These are phyloP conservation scores for Colius striatus DNA, from an alignment of 2,113 vertebrate species.

Conservation along the genomic window DNA sequence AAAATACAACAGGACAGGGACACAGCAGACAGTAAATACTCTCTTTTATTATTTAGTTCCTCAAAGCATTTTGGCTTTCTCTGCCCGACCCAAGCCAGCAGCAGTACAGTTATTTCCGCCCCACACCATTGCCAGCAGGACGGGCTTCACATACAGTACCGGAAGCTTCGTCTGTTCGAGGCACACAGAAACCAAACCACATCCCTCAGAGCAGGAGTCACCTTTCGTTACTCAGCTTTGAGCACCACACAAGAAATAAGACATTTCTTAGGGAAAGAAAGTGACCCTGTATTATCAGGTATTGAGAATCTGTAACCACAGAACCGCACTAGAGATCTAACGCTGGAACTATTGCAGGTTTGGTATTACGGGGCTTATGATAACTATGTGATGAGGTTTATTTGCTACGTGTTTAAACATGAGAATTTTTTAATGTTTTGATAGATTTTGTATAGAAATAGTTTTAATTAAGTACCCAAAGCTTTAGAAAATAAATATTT, in stretches of 20 bases:
- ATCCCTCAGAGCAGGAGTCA: not conserved
- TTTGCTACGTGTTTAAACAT: not conserved
- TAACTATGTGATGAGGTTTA: not conserved
- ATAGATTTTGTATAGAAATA: conserved; percentile 40
- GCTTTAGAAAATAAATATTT: conserved; percentile 56
- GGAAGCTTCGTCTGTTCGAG: not conserved
- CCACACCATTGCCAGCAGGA: not conserved
- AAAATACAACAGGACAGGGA: not conserved
- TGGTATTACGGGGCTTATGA: not conserved
- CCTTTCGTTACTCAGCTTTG: not conserved
- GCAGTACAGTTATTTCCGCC: not conserved
- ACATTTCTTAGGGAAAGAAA: not conserved
- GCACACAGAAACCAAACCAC: not conserved
- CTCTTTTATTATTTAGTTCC: conserved; percentile 47
- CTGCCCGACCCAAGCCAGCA: not conserved
- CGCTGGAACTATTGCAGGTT: not conserved
- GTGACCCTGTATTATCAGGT: not conserved
- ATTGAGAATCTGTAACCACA: not conserved
- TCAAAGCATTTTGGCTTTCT: conserved; percentile 8
- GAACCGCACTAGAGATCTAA: not conserved
- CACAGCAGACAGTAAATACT: conserved; percentile 24
- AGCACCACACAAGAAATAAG: not conserved
- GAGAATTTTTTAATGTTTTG: not conserved
- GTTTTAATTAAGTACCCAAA: conserved; percentile 17
- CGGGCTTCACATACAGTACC: not conserved